phyloP scores from a whole-genome alignment of 2,113 vertebrate genomes.

The Cyanoliseus patagonus region DNA sequence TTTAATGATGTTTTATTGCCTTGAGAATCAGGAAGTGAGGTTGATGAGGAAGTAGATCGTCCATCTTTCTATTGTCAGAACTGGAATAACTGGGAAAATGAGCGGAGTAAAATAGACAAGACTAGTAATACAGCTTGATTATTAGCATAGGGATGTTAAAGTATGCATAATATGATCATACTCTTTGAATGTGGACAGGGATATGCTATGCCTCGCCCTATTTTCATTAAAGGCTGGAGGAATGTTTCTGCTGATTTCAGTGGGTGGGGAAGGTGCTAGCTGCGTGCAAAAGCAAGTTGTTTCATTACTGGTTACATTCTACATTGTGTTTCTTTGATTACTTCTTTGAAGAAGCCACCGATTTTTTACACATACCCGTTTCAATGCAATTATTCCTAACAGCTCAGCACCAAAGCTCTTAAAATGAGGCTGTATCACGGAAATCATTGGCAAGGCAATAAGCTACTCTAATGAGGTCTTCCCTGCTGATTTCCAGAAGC shows the following conservation, averaged over 20 bases:
- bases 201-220: not conserved
- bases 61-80: not conserved
- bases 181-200: not conserved
- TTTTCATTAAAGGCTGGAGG: not conserved
- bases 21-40: not conserved
- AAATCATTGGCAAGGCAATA: not conserved
- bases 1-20: not conserved
- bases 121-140: not conserved
- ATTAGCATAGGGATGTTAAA: not conserved
- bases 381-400: not conserved
- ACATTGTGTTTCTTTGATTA: not conserved
- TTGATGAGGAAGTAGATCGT: not conserved
- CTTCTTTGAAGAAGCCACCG: not conserved
- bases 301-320: not conserved
- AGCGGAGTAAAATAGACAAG: not conserved
- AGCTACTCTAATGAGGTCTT: not conserved
- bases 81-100: slow-evolving; percentile 30
- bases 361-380: not conserved
- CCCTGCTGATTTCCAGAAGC: not conserved
- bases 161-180: not conserved
- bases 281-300: not conserved
- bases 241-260: not conserved
- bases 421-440: not conserved
- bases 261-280: not conserved
- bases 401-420: not conserved